Base-by-base conservation (phyloP, 1,140 invertebrate genomes). In the Schlechtendalia chinensis region DNA sequence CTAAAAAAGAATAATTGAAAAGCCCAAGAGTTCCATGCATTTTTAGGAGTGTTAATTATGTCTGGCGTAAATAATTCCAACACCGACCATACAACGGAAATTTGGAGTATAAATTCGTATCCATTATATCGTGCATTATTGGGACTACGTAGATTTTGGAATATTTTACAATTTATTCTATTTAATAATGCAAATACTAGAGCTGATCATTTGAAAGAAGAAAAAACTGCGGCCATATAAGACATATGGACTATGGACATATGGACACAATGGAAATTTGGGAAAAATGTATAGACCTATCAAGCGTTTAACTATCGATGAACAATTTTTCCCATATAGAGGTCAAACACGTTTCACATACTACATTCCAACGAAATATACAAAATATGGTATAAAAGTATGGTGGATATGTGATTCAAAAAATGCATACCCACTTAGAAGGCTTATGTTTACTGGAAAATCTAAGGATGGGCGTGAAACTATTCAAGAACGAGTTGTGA, bases 161-260 rank as follows among this genome's bases (percentile, higher is more conserved):
- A 56, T 56, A 56, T 56, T 56, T 56, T 63, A 63, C 24, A 16
- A 32, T 63, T 63, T 63, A 63, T 32, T 63, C 24, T 1, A 29
- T 63, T 63, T 63, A 16, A 63, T 63, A 29, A 63, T 63, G 59
- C 29, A 16, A 6, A 63, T 27, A 63, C 59, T 10, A 29, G 59
- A 29, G 14, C 24, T 63, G 29, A 29, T 12, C 11, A 27, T 63
- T 29, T 63, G 24, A 63, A 29, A 12, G 16, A 10, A 32, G 59
- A 63, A 14, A 63, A 63, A 63, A 27, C 59, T 63, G 59, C 59
- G 1, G 24, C 54, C 22, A 56, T 56, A 56, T 8, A 17, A 56
- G 54, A 56, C 54, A 56, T 56, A 56, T 56, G 54, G 59, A 63
- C 59, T 29, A 63, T 63, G 59, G n/a, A n/a, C n/a, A n/a, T n/a